phyloP scores from a whole-genome alignment of 2,113 vertebrate genomes.

The Podilymbus podiceps region DNA sequence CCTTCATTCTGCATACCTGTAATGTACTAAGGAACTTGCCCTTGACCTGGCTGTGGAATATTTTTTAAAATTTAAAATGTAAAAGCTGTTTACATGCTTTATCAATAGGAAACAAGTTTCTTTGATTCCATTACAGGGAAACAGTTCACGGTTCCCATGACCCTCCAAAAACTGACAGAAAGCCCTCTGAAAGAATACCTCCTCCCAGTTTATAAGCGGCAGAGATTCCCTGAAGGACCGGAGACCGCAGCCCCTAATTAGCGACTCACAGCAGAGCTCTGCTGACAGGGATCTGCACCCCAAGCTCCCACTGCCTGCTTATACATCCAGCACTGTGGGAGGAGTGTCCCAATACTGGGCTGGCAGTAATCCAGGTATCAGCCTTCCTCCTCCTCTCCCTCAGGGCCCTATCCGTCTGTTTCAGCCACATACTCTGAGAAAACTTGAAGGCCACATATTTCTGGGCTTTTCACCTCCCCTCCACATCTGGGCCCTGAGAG shows the following conservation, averaged over 20 bases:
- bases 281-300: background rate
- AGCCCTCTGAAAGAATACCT: background rate
- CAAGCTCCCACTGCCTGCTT: background rate
- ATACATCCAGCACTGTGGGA: background rate
- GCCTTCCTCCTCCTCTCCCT: background rate
- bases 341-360: background rate
- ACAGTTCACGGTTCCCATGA: background rate
- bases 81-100: background rate
- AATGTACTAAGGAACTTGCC: background rate
- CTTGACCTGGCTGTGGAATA: background rate
- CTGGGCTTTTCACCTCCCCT: background rate
- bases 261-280: background rate
- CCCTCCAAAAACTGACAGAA: background rate
- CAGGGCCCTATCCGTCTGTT: too few relatives aligned
- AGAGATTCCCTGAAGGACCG: background rate
- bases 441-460: background rate
- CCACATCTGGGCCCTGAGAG: background rate
- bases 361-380: background rate
- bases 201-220: background rate
- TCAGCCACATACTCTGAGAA: background rate
- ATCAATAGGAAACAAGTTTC: background rate
- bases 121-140: background rate
- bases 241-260: background rate
- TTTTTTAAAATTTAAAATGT: background rate
- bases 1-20: background rate